phyloP scores from a whole-genome alignment of 2,113 vertebrate species.

The Rynchops niger region DNA sequence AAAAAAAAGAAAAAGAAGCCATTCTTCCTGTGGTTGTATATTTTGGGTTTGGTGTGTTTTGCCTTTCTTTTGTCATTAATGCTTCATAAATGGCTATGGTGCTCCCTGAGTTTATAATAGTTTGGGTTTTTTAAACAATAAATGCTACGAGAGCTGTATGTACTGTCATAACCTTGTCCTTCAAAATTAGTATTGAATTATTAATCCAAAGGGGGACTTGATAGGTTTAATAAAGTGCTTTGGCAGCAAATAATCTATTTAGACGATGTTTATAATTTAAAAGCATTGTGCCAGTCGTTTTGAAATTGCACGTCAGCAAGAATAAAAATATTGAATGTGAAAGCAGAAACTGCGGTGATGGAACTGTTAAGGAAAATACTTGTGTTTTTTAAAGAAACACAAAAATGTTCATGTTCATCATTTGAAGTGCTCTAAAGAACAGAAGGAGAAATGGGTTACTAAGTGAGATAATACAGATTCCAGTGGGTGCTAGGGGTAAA shows the following conservation, averaged over 20 bases:
- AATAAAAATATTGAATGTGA: slow-evolving; percentile 29
- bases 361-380: background rate
- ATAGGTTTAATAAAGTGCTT: slow-evolving; percentile 13
- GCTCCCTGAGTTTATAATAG: background rate
- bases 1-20: background rate
- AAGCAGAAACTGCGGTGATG: background rate
- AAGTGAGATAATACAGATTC: background rate
- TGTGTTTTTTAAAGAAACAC: background rate
- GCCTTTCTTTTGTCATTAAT: background rate
- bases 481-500: background rate
- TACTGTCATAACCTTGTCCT: background rate
- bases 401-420: background rate
- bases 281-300: background rate
- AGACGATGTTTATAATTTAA: slow-evolving; percentile 31
- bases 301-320: slow-evolving; percentile 10
- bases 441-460: background rate
- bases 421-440: background rate
- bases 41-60: background rate
- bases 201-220: background rate
- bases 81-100: background rate
- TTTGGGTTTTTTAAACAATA: background rate
- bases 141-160: background rate
- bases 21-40: background rate
- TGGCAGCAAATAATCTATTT: slow-evolving; percentile 15
- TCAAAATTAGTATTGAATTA: slow-evolving; percentile 29